Evolutionary conservation across 2,797 vertebrate genomes (phyloP), one percentile per base, ranked within the genome.

Genomic region (Ciconia nigra): DNA sequence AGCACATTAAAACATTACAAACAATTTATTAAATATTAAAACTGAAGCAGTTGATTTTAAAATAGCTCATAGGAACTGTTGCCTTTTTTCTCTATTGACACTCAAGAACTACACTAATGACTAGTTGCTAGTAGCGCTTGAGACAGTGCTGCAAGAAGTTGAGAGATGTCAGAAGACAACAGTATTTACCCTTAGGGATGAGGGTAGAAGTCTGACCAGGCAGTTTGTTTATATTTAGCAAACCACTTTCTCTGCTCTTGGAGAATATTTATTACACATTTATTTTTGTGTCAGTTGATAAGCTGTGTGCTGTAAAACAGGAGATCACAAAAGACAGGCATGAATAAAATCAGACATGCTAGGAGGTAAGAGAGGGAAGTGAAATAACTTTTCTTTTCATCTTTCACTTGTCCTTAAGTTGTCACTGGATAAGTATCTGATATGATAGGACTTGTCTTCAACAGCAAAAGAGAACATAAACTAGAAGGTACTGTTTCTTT

Each of bases 231-330:
- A 86, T 91, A 93, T 94, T 95, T 95, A 95, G 91, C 72, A 93
- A 91, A 33, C 9, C 66, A 11, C 33, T 71, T 86, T 80, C 83
- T 85, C 85, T 93, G n/a, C 52, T 95, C 52, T 74, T 81, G n/a
- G 81, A 61, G 62, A 80, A 49, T 78, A 74, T 71, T 91, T 96
- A 52, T 83, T 66, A 63, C 2, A 10, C 47, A 33, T 96, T 96
- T 91, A 83, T 94, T 90, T 94, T 95, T 95, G 41, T 90, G 94
- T 94, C 91, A 89, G 89, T 91, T 96, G 76, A 46, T 83, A 67
- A 94, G 61, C 41, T 37, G n/a, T 74, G 57, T 74, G 47, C 46
- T 52, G 20, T 74, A 67, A 49, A 81, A 55, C 59, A 86, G 52
- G 11, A 77, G 2, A 91, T 93, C 61, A 54, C 72, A 86, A 16